Evolutionary conservation across 2,113 vertebrate genomes (phyloP).

Genomic region (Azemiops feae): DNA sequence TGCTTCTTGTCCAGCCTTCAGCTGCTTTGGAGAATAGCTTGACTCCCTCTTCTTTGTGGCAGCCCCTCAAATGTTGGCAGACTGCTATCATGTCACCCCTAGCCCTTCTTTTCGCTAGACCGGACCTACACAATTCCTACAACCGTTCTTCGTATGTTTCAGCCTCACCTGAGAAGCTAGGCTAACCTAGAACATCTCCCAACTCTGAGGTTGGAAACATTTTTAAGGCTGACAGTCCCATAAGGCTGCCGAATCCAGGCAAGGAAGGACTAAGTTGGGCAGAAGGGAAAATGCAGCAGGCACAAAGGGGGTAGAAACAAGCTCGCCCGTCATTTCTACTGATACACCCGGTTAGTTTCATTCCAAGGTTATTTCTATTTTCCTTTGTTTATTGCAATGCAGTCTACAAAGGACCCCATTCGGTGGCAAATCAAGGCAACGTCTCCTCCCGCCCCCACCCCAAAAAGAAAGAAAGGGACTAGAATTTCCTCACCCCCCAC

Average conservation of each 20-base stretch:
- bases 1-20: too few relatives aligned
- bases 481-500: not conserved
- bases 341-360: constrained; percentile 76
- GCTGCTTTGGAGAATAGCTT: too few relatives aligned
- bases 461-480: not conserved
- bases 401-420: not conserved
- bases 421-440: constrained; percentile 47
- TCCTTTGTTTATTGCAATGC: constrained; percentile 41
- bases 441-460: not conserved
- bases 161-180: too few relatives aligned
- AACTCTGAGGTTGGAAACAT: not conserved
- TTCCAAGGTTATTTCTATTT: constrained; percentile 40
- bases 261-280: constrained; percentile 47
- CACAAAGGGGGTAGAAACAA: constrained; percentile 42
- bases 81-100: too few relatives aligned
- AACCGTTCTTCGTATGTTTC: too few relatives aligned
- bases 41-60: too few relatives aligned
- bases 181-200: not conserved
- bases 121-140: too few relatives aligned
- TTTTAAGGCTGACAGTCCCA: constrained; percentile 44
- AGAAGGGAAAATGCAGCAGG: constrained; percentile 45
- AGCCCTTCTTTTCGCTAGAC: too few relatives aligned
- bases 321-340: constrained; percentile 74
- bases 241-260: constrained; percentile 59
- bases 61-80: too few relatives aligned